These are phyloP conservation scores for Eupithecia tripunctaria DNA, from an alignment of 2,888 invertebrate species.

Conservation along the genomic window DNA sequence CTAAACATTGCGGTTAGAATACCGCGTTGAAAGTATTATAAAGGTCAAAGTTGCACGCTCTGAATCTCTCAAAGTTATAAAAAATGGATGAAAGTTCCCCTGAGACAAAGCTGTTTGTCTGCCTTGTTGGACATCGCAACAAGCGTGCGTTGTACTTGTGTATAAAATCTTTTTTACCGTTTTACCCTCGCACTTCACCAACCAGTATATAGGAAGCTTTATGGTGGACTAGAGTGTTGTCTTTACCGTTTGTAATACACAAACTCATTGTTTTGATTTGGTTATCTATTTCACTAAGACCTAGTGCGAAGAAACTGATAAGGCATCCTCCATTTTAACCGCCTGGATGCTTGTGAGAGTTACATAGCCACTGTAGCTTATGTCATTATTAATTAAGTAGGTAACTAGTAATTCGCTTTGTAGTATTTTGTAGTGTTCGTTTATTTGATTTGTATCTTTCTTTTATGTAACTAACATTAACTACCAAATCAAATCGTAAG, in stretches of 20 bases:
- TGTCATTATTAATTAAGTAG: no score
- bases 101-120: constrained; percentile 11
- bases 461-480: no score
- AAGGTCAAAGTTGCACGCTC: constrained; percentile 13
- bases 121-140: constrained; percentile 14
- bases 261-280: background rate
- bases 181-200: constrained; percentile 24
- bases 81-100: constrained; percentile 10
- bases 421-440: no score
- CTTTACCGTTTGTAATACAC: background rate
- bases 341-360: no score
- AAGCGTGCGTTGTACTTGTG: constrained; percentile 4
- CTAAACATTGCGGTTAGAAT: constrained; percentile 20
- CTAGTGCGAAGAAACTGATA: no score
- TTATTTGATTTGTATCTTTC: no score
- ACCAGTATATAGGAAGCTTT: background rate
- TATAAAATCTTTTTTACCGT: constrained; percentile 45
- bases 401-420: no score
- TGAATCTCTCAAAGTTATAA: constrained; percentile 13
- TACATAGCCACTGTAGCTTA: no score
- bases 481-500: no score
- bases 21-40: constrained; percentile 16
- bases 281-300: background rate
- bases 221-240: background rate
- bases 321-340: no score